Base-by-base conservation (phyloP, 2,797 vertebrate genomes). In the Mus spretus region DNA sequence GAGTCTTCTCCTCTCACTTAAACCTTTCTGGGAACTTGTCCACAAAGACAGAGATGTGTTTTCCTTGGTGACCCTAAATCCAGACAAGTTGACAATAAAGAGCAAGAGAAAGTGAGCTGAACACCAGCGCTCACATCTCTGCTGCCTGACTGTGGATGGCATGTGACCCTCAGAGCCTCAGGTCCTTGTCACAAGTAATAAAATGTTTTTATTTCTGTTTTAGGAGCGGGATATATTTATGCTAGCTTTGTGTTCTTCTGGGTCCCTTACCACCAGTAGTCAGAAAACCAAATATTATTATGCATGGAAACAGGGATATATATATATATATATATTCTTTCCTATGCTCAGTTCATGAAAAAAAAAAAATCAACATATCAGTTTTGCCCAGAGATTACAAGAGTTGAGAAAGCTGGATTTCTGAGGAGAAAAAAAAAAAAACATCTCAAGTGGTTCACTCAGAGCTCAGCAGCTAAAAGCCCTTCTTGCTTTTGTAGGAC, bases 231-330 rank as follows among this genome's bases (percentile, higher is more conserved):
- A 0, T 83, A 28, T 79, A 79, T 20, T 83, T 92, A 67, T 0
- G 82, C 89, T 93, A 85, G 44, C 20, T 93, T 81, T 74, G 67
- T 77, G n/a, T 72, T 91, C 96, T 87, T 78, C 28, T 75, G 13
- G 90, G 22, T 92, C 17, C 28, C 34, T 86, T 80, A 17, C 19
- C 59, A 17, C 11, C 34, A 85, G 80, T 90, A 89, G 61, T 40
- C 24, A 87, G 57, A 65, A 61, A 81, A 95, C 4, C 10, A 93
- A 80, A 63, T 59, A 89, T 92, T 59, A 89, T 92, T 90, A 24
- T 37, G 84, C 40, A 55, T 61, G 78, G 74, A 82, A 81, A 59
- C 19, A 83, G 34, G n/a, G 59, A 17, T 17, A 57, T 44, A 44
- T 44, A 44, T 44, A 44, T 44, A 44, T 44, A 44, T 44, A 44